A percentile compares a stretch with the other conserved stretches of the same genome.
These are phyloP conservation scores for Chlorocebus sabaeus DNA, from an alignment of 2,113 vertebrate species.

Conservation along the genomic window DNA sequence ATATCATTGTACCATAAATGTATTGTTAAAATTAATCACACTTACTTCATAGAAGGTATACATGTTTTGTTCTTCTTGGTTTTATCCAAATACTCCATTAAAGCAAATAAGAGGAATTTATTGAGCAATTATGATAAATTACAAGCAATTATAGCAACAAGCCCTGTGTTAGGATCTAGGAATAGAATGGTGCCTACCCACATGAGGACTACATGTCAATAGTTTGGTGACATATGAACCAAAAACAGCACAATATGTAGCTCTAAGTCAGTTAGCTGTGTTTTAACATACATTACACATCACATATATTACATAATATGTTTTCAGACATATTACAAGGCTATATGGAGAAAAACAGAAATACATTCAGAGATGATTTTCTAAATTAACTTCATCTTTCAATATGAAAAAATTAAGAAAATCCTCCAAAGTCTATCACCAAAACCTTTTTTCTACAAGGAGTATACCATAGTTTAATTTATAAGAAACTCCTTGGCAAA, in stretches of 20 bases:
- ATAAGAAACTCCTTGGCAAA: neutral
- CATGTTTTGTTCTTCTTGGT: neutral
- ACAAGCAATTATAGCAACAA: neutral
- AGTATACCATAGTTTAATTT: neutral
- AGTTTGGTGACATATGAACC: neutral
- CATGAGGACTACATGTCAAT: neutral
- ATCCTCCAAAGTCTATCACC: neutral
- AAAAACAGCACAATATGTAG: neutral
- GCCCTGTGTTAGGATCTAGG: neutral
- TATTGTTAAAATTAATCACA: neutral
- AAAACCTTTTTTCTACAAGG: neutral
- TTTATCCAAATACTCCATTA: neutral
- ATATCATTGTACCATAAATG: neutral
- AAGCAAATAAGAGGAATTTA: neutral
- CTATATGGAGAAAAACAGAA: neutral
- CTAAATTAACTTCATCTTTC: neutral
- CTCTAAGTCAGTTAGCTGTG: neutral
- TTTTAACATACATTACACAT: neutral
- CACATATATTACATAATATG: no score
- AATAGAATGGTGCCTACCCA: neutral
- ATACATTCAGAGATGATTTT: neutral
- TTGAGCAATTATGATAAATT: neutral
- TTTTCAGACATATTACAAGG: neutral
- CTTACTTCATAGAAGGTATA: neutral
- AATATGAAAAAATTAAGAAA: neutral